Percentiles rank a stretch among this genome's conserved stretches.
Evolutionary conservation across 2,113 vertebrate genomes (phyloP).

Genomic region (Caranx melampygus): DNA sequence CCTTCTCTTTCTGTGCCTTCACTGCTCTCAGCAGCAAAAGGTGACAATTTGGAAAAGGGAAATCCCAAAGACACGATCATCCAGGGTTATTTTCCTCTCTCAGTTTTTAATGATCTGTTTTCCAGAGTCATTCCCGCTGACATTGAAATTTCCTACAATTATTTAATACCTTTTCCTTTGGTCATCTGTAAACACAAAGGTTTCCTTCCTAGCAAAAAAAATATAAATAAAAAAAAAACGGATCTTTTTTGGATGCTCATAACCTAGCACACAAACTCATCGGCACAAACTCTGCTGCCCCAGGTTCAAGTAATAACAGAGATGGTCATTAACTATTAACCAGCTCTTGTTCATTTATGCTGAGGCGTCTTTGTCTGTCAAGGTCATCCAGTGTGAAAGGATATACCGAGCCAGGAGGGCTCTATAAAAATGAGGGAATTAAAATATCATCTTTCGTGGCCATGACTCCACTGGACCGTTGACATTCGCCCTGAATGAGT

Average conservation of each 20-base stretch:
- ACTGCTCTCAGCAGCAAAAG: constrained; percentile 8
- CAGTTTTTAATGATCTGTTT: constrained; percentile 48
- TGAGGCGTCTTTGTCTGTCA: constrained; percentile 55
- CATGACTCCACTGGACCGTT: constrained; percentile 40
- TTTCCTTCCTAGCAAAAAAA: constrained; percentile 3
- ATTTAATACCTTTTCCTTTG: constrained; percentile 45
- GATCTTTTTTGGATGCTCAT: not conserved
- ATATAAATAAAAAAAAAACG: too few species aligned
- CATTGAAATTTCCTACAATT: constrained; percentile 33
- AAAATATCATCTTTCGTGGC: constrained; percentile 69
- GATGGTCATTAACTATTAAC: constrained; percentile 76
- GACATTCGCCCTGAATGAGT: constrained; percentile 39
- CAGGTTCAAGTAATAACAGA: constrained; percentile 51
- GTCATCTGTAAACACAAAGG: constrained; percentile 19
- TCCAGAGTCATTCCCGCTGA: constrained; percentile 57
- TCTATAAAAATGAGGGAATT: constrained; percentile 58
- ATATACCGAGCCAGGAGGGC: constrained; percentile 31
- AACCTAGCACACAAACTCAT: not conserved
- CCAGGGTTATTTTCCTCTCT: constrained; percentile 11
- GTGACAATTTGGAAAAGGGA: constrained; percentile 50
- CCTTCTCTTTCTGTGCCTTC: not conserved
- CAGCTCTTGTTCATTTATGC: constrained; percentile 54
- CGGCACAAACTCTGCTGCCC: constrained; percentile 16
- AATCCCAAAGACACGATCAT: constrained; percentile 39
- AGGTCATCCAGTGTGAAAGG: constrained; percentile 54